These are phyloP conservation scores for Acipenser transmontanus DNA, from an alignment of 2,797 vertebrate genomes.

Conservation along the genomic window DNA sequence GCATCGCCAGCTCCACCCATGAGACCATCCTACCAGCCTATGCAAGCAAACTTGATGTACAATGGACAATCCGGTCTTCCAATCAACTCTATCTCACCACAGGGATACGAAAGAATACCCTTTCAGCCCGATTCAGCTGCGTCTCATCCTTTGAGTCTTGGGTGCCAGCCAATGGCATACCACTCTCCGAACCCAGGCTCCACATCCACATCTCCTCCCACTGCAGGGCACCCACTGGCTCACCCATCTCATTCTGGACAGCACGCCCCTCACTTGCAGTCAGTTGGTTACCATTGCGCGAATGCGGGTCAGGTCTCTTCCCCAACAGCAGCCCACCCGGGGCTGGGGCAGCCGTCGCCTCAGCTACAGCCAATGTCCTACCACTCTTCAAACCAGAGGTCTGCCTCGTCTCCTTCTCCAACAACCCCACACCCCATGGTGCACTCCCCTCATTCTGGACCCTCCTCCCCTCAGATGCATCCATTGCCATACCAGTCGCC, in stretches of 20 bases:
- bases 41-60: slow-evolving; percentile 75
- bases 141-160: slow-evolving; percentile 72
- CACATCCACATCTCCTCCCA: slow-evolving; percentile 45
- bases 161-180: slow-evolving; percentile 73
- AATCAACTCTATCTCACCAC: slow-evolving; percentile 61
- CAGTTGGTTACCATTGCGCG: slow-evolving; percentile 75
- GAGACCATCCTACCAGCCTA: slow-evolving; percentile 74
- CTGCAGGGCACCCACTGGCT: slow-evolving; percentile 63
- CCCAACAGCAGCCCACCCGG: slow-evolving; percentile 50
- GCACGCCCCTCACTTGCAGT: slow-evolving; percentile 67
- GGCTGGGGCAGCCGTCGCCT: slow-evolving; percentile 63
- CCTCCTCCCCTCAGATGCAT: slow-evolving; percentile 85
- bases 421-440: slow-evolving; percentile 67
- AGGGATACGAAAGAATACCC: slow-evolving; percentile 77
- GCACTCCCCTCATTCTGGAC: slow-evolving; percentile 79
- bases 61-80: slow-evolving; percentile 83
- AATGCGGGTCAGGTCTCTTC: slow-evolving; percentile 65
- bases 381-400: slow-evolving; percentile 70
- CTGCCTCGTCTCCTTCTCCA: slow-evolving; percentile 75
- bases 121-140: slow-evolving; percentile 69
- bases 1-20: slow-evolving; percentile 61
- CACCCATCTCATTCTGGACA: slow-evolving; percentile 60
- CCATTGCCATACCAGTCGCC: slow-evolving; percentile 84
- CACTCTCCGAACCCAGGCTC: slow-evolving; percentile 63
- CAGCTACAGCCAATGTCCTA: slow-evolving; percentile 79